Base-by-base conservation (phyloP, 2,888 invertebrate species). In the Acrobasis consociella region DNA sequence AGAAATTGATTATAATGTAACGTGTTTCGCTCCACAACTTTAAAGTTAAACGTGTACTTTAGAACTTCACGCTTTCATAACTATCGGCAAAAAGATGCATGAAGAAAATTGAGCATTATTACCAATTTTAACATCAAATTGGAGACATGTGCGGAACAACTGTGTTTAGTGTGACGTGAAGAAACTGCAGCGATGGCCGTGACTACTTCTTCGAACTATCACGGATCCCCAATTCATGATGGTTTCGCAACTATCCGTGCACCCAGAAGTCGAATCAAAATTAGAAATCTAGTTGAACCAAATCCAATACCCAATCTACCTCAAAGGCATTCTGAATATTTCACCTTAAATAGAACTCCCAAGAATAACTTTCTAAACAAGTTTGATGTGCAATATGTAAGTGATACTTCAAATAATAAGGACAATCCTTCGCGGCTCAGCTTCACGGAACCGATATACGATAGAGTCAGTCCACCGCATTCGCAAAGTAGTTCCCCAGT, bases 221-320 rank as follows among this genome's bases (percentile, higher is more conserved):
- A 91, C 76, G 90, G 90, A 62, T 87, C 94, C 62, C 95, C 95
- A 64, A 95, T 97, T 60, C 95, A 97, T 85, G 97, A 97, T 86
- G 97, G 97, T 63, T 97, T 96, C 87, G 97, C 97, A 60, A 97
- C 97, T n/a, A 96, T 97, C 72, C 93, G 96, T 65, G 94, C 95
- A 13, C 94, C 92, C 46, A 87, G 93, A 73, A 93, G 92, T 74
- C 81, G 91, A 70, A 90, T 91, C 69, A 93, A 93, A 73, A 90
- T 92, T 74, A 89, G 91, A 72, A 90, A 86, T 76, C 75, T 91
- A 76, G 86, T 90, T 67, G 90, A 91, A 78, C 89, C 90, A 81
- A 91, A 78, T 72, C 83, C 83, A 72, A 78, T 74, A 62, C 73
- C 76, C 49, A 89, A 87, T 81, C 85, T 91, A 87, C 90, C 92